Evolutionary conservation across 1,140 invertebrate genomes (phyloP).

Genomic region (Rhizoglyphus robini): DNA sequence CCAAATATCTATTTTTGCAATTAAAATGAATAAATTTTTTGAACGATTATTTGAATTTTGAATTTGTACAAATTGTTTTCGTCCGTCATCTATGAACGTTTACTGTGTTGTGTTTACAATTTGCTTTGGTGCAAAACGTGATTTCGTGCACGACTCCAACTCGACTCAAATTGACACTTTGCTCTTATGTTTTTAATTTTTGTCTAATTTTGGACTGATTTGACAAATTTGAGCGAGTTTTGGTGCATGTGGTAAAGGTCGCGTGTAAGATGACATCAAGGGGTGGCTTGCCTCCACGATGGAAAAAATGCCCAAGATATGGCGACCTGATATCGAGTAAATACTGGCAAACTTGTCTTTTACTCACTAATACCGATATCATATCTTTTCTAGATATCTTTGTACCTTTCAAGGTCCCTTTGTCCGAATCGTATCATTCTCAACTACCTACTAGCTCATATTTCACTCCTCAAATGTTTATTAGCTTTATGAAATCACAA

Average conservation of each 20-base stretch:
- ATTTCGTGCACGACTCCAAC: background rate
- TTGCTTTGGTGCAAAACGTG: background rate
- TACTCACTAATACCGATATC: background rate
- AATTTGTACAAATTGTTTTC: no score
- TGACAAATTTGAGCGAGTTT: background rate
- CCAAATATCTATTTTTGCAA: no score
- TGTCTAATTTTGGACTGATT: background rate
- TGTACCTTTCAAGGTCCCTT: constrained; percentile 82
- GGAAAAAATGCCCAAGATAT: constrained; percentile 83
- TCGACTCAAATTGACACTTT: background rate
- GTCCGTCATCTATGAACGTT: no score
- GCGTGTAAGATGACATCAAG: background rate
- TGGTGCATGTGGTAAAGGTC: background rate
- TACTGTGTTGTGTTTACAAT: no score
- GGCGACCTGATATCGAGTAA: constrained; percentile 55
- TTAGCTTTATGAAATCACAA: constrained; percentile 50
- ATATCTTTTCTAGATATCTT: constrained; percentile 37
- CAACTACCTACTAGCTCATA: constrained; percentile 61
- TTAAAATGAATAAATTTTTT: no score
- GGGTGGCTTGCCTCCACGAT: constrained; percentile 54
- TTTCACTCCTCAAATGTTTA: constrained; percentile 74
- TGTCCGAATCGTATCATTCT: constrained; percentile 57
- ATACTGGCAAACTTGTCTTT: constrained; percentile 23
- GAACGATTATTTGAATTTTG: no score
- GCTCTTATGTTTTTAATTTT: background rate